Base-by-base conservation (phyloP, 1,140 invertebrate species). In the Xylocopa sonorina region DNA sequence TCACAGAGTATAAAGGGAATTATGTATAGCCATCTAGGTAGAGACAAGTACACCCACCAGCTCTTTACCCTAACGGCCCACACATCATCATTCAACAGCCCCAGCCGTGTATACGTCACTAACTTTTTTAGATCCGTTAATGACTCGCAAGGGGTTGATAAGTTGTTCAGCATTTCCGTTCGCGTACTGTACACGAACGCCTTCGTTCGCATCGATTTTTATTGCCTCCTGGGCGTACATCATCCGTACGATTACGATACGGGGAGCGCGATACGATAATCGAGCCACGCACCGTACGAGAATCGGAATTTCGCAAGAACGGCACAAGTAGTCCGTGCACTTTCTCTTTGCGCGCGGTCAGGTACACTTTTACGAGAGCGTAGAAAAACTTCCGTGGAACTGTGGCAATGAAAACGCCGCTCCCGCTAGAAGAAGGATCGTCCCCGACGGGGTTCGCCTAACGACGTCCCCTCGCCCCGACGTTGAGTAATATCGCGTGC, bases 291-390 rank as follows among this genome's bases (percentile, higher is more conserved):
- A 29, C 43, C 18, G 27, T 24, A 43, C 66, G 38, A 66, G 71
- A 77, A 55, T 75, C 41, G 51, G 71, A 29, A 76, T 81, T 81
- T 83, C 82, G 80, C 79, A 78, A 81, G 79, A 77, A 73, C 76
- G 50, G 62, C 50, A 46, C 79, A 81, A 83, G 82, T 77, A 81
- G 82, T 74, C 68, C 82, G 72, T 74, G 43, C 58, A 83, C 82
- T 83, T 83, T 83, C 82, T 83, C 82, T 83, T 81, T 81, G 74
- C 14, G 63, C 75, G 75, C 60, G 66, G 75, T 72, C 75, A 78
- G 75, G 62, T 81, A 78, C 43, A 50, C 38, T 53, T 77, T 83
- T 81, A 73, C 64, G 67, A 81, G 72, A 78, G 79, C 74, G 74
- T 81, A 66, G n/a, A 80, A 77, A 69, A 77, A 74, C 71, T 74